phyloP scores from a whole-genome alignment of 2,113 vertebrate species.

The Notothenia rossii region DNA sequence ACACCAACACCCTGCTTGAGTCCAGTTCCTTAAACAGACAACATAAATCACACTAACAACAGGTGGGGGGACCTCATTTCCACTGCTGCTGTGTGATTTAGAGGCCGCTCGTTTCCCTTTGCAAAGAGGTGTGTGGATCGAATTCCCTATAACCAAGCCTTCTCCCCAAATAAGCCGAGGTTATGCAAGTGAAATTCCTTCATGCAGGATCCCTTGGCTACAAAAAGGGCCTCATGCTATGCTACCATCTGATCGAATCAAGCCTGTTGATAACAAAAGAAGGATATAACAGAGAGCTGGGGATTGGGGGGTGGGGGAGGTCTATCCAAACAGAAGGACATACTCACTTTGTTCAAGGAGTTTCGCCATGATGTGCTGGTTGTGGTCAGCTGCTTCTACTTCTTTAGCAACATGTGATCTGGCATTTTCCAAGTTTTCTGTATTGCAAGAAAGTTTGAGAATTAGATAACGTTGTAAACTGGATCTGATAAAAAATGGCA shows the following conservation, averaged over 20 bases:
- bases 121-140: slow-evolving; percentile 31
- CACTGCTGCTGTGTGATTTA: slow-evolving; percentile 53
- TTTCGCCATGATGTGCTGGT: slow-evolving; percentile 94
- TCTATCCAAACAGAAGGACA: background rate
- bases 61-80: slow-evolving; percentile 61
- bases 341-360: slow-evolving; percentile 95
- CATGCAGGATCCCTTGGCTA: slow-evolving; percentile 54
- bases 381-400: slow-evolving; percentile 90
- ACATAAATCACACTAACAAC: slow-evolving; percentile 71
- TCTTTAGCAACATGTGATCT: slow-evolving; percentile 90
- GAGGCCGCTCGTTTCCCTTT: slow-evolving; percentile 39
- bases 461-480: background rate
- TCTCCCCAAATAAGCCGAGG: slow-evolving; percentile 62
- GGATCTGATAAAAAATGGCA: background rate
- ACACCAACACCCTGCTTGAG: slow-evolving; percentile 65
- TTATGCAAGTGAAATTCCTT: slow-evolving; percentile 78
- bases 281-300: slow-evolving; percentile 17
- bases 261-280: slow-evolving; percentile 54
- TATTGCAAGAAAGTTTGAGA: slow-evolving; percentile 23
- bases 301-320: background rate
- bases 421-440: slow-evolving; percentile 95
- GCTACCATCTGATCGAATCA: slow-evolving; percentile 46
- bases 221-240: slow-evolving; percentile 51
- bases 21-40: slow-evolving; percentile 67
- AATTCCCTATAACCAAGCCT: slow-evolving; percentile 65